phyloP scores from a whole-genome alignment of 2,797 vertebrate species.

The Crocidura indochinensis region DNA sequence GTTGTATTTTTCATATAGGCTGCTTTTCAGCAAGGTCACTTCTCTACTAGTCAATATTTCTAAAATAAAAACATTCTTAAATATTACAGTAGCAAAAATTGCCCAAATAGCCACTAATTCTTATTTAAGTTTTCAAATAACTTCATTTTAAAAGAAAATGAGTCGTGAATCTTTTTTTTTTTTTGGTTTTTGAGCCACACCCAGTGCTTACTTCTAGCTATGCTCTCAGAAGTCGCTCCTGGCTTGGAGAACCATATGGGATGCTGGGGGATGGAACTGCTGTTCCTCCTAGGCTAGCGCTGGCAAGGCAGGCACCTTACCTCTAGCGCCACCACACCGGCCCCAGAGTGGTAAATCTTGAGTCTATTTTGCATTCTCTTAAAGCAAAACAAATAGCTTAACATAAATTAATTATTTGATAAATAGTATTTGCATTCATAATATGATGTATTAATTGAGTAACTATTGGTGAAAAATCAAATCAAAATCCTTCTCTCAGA shows the following conservation, averaged over 20 bases:
- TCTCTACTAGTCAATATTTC: conserved; percentile 49
- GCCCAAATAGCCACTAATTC: neutral
- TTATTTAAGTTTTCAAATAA: neutral
- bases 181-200: too few relatives aligned
- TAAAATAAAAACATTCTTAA: conserved; percentile 58
- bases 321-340: too few relatives aligned
- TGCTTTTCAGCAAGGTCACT: conserved; percentile 12
- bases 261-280: too few relatives aligned
- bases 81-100: neutral
- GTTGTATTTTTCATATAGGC: neutral
- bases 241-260: too few relatives aligned
- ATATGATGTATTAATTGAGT: neutral
- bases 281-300: too few relatives aligned
- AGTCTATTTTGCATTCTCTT: neutral
- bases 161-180: too few relatives aligned
- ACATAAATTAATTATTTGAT: neutral
- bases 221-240: too few relatives aligned
- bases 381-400: neutral
- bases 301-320: too few relatives aligned
- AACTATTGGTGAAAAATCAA: neutral
- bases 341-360: too few relatives aligned
- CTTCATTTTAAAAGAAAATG: neutral
- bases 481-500: neutral
- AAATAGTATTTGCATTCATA: conserved; percentile 6
- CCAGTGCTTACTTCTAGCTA: too few relatives aligned